phyloP scores from a whole-genome alignment of 2,113 vertebrate genomes.

The Calonectris borealis region DNA sequence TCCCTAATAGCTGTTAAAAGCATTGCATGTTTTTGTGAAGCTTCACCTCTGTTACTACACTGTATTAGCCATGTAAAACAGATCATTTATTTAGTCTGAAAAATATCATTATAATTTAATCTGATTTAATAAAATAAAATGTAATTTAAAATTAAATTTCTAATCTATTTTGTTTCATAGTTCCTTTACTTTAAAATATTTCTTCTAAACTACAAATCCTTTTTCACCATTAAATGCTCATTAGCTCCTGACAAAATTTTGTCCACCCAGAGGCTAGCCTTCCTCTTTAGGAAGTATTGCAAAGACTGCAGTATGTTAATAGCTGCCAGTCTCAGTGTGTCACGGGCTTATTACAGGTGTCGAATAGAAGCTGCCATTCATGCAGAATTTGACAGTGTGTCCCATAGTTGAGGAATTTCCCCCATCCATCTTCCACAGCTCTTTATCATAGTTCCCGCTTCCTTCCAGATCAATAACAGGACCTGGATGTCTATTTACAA shows the following conservation, averaged over 20 bases:
- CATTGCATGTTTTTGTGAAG: background rate
- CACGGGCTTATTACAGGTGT: background rate
- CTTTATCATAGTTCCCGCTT: background rate
- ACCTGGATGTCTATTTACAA: background rate
- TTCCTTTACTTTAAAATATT: background rate
- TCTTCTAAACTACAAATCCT: background rate
- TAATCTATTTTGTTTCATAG: background rate
- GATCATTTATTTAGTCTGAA: background rate
- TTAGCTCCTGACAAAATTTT: background rate
- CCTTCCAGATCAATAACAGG: background rate
- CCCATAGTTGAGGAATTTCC: background rate
- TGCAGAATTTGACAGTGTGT: background rate
- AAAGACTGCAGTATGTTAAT: background rate
- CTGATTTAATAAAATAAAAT: background rate
- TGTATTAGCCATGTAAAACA: background rate
- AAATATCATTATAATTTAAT: background rate
- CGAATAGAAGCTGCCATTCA: fast-evolving
- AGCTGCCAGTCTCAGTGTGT: background rate
- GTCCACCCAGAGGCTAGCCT: background rate
- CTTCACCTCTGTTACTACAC: background rate
- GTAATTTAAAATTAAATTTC: background rate
- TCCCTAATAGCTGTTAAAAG: background rate
- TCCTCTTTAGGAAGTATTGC: background rate
- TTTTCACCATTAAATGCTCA: background rate
- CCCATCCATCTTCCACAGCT: background rate